Evolutionary conservation across 2,888 invertebrate species (phyloP).

Genomic region (Orchesella flavescens): DNA sequence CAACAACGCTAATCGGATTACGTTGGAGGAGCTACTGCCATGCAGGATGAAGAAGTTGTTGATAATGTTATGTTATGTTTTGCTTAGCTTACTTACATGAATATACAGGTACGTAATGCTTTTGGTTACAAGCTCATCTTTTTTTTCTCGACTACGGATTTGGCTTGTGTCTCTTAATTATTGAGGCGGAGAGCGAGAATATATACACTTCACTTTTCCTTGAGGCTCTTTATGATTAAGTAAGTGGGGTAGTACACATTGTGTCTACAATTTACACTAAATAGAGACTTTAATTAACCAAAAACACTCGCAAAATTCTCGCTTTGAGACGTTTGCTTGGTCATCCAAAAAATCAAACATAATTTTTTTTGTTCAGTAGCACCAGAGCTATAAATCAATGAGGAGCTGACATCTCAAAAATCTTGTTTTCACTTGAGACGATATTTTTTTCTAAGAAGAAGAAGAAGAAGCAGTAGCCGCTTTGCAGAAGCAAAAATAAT

Average conservation of each 20-base stretch:
- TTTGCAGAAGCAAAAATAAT: not conserved
- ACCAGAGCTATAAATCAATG: conserved; percentile 57
- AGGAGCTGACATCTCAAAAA: conserved; percentile 51
- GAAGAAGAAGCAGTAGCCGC: not conserved
- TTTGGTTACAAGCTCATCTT: conserved; percentile 3
- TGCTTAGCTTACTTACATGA: too few relatives aligned
- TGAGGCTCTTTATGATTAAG: not conserved
- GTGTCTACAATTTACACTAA: conserved; percentile 39
- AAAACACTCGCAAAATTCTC: conserved; percentile 7
- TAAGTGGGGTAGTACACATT: conserved; percentile 1
- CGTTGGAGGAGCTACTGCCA: too few relatives aligned
- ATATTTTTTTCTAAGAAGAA: not conserved
- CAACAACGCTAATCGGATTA: too few relatives aligned
- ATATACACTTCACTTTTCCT: not conserved
- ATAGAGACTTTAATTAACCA: conserved; percentile 48
- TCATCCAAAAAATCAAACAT: conserved; percentile 19
- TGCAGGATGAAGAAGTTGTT: too few relatives aligned
- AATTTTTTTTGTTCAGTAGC: conserved; percentile 1
- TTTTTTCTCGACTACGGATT: not conserved
- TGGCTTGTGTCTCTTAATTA: conserved; percentile 57
- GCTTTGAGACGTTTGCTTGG: too few relatives aligned
- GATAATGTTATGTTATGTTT: too few relatives aligned
- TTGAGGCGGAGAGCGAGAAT: conserved; percentile 1
- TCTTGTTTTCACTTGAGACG: conserved; percentile 49
- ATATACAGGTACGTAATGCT: too few relatives aligned